Conservation (phyloP, 2,888 invertebrate species). For the Ormyrus labotus region DNA sequence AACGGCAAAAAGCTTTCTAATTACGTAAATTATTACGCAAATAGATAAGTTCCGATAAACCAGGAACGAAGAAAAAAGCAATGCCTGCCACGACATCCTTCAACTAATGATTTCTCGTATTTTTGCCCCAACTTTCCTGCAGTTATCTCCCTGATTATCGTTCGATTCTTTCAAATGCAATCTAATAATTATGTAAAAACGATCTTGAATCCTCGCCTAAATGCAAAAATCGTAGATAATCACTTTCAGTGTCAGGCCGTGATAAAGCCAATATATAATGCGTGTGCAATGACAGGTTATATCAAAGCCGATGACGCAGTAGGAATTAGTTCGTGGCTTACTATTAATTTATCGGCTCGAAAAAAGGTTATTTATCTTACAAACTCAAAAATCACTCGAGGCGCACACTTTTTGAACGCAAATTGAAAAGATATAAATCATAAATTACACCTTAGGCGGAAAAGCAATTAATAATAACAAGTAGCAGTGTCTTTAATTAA, state of each 20-base stretch:
- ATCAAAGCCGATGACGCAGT: constrained; percentile 26
- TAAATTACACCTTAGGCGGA: constrained; percentile 29
- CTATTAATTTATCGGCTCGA: constrained; percentile 32
- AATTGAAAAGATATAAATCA: no score
- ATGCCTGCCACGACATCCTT: constrained; percentile 25
- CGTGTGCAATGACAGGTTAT: constrained; percentile 29
- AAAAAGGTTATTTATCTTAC: not conserved
- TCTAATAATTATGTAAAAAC: constrained; percentile 54
- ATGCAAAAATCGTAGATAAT: constrained; percentile 48
- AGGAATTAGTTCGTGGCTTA: constrained; percentile 8
- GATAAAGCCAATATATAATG: constrained; percentile 50
- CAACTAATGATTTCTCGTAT: constrained; percentile 20
- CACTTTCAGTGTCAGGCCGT: constrained; percentile 31
- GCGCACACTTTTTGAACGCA: no score
- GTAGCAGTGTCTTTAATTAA: constrained; percentile 61
- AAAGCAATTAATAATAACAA: constrained; percentile 61
- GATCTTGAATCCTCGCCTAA: constrained; percentile 20
- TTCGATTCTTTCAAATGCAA: constrained; percentile 1
- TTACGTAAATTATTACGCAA: constrained; percentile 41
- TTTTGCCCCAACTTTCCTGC: constrained; percentile 22
- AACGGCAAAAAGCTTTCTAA: constrained; percentile 43
- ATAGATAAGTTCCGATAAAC: constrained; percentile 26
- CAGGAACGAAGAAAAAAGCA: constrained; percentile 3
- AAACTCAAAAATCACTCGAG: not conserved
- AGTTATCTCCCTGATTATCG: constrained; percentile 38